These are phyloP conservation scores for Rhinichthys klamathensis DNA, from an alignment of 2,113 vertebrate species.

Conservation along the genomic window DNA sequence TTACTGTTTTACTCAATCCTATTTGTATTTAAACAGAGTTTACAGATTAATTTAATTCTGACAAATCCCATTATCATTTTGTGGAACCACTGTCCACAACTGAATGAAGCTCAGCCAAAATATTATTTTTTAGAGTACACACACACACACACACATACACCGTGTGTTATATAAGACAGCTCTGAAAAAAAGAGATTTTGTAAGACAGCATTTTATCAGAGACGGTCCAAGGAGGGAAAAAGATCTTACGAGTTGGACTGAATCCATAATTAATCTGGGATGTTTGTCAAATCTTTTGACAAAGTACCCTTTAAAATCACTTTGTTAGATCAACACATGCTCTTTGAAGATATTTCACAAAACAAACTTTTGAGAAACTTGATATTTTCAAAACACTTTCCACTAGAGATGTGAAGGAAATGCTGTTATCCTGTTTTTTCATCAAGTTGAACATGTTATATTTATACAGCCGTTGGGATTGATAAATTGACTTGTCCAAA, in stretches of 20 bases:
- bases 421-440: conserved; percentile 10
- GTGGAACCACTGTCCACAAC: background rate
- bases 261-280: conserved; percentile 37
- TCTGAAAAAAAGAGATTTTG: background rate
- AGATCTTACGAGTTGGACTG: background rate
- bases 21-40: background rate
- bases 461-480: conserved; percentile 8
- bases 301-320: conserved; percentile 21
- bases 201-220: conserved; percentile 4
- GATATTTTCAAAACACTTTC: conserved; percentile 7
- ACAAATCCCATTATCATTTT: conserved; percentile 5
- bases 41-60: background rate
- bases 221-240: background rate
- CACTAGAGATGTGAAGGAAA: background rate
- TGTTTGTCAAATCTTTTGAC: conserved; percentile 28
- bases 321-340: conserved; percentile 33
- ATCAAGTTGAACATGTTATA: background rate
- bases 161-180: background rate
- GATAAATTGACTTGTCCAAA: conserved; percentile 40
- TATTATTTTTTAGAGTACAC: background rate
- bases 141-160: background rate
- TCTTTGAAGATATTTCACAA: conserved; percentile 21
- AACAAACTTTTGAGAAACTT: conserved; percentile 22
- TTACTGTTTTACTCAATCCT: background rate
- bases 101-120: background rate